These are phyloP conservation scores for Bradynema listronoti DNA, from an alignment of 1,140 invertebrate genomes.

Conservation along the genomic window DNA sequence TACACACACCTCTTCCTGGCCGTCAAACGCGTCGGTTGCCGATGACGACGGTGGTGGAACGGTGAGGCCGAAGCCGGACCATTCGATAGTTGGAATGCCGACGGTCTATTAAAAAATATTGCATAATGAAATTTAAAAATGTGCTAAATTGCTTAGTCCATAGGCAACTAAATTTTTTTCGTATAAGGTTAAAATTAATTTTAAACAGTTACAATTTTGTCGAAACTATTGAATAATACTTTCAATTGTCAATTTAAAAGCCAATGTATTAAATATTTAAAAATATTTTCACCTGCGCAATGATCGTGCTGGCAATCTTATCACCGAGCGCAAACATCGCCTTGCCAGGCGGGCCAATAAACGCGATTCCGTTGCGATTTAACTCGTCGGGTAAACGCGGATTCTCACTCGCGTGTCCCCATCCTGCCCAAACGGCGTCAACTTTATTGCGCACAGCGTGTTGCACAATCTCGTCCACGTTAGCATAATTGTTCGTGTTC, in stretches of 20 bases:
- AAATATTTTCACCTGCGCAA: constrained; percentile 70
- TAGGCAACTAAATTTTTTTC: too few species aligned
- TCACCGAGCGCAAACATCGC: constrained; percentile 99
- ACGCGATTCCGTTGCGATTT: constrained; percentile 72
- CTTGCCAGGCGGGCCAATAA: constrained; percentile 83
- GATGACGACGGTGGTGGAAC: constrained; percentile 65
- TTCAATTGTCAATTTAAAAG: not conserved
- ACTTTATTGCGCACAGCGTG: constrained; percentile 53
- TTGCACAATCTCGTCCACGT: constrained; percentile 94
- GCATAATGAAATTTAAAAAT: constrained; percentile 2
- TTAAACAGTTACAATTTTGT: too few species aligned
- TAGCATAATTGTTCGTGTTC: constrained; percentile 99
- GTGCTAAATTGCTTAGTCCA: not conserved
- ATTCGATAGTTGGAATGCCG: constrained; percentile 90
- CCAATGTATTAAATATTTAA: constrained; percentile 11
- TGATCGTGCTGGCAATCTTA: constrained; percentile 98
- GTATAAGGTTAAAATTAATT: too few species aligned
- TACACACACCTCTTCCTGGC: constrained; percentile 81
- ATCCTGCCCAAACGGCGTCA: constrained; percentile 96
- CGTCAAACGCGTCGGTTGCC: constrained; percentile 59
- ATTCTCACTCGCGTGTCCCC: constrained; percentile 99
- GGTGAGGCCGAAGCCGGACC: constrained; percentile 77
- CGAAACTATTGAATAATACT: too few species aligned
- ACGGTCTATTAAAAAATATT: constrained; percentile 68
- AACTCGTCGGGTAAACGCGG: constrained; percentile 91